Evolutionary conservation across 2,888 invertebrate genomes (phyloP).

Genomic region (Phyto melanocephala): DNA sequence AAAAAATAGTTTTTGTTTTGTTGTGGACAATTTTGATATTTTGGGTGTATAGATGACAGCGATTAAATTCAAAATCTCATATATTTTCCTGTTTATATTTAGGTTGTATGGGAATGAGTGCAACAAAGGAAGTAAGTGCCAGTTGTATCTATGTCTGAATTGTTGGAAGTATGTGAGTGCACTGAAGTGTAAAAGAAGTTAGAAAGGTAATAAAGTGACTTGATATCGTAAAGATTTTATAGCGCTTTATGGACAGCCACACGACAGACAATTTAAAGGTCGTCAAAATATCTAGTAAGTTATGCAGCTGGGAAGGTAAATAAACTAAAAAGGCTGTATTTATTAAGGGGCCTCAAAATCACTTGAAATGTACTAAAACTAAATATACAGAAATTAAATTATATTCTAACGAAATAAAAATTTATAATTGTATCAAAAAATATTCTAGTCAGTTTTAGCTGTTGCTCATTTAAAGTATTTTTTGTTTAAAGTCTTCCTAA

Average conservation of each 20-base stretch:
- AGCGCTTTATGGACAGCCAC: conserved; percentile 5
- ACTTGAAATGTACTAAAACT: no score
- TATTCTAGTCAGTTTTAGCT: no score
- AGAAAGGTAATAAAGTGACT: conserved; percentile 53
- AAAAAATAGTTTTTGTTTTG: conserved; percentile 30
- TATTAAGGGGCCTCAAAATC: no score
- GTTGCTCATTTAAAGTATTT: no score
- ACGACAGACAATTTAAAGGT: background rate
- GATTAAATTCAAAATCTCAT: conserved; percentile 46
- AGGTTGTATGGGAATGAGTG: background rate
- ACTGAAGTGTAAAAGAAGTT: conserved; percentile 27
- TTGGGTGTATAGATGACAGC: conserved; percentile 24
- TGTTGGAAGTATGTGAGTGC: conserved; percentile 12
- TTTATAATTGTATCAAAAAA: no score
- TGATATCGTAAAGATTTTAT: conserved; percentile 36
- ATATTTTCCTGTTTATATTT: background rate
- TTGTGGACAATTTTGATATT: conserved; percentile 33
- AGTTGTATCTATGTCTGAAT: background rate
- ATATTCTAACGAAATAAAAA: no score
- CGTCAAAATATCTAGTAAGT: conserved; percentile 1
- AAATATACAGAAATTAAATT: no score
- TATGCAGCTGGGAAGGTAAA: no score
- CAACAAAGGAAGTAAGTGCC: background rate
- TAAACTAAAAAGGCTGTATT: no score
- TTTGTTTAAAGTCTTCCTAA: no score